Base-by-base conservation (phyloP, 2,797 vertebrate genomes). In the Sebastes goodei region DNA sequence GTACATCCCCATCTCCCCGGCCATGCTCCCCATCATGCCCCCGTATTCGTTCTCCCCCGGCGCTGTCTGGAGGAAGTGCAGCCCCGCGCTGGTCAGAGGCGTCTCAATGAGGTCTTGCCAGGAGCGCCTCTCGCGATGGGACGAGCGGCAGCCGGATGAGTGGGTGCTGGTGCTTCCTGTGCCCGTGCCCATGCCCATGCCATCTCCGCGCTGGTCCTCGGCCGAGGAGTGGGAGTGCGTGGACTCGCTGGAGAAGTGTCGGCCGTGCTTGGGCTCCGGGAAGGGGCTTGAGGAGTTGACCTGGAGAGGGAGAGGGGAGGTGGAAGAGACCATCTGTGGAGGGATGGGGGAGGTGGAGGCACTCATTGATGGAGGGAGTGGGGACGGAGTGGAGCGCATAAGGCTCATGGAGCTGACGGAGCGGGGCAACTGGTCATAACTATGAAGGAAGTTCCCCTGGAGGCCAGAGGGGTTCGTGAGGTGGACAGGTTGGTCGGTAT, bases 21-120 rank as follows among this genome's bases (percentile, higher is more conserved):
- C 85, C 93, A 94, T 93, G 83, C 90, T 87, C 38, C 92, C 92
- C 92, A 94, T 93, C 3, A 89, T 70, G 65, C 92, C 91, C 6
- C 92, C 91, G 6, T 94, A 94, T 4, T 97, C 97, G 0, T 89
- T 84, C 4, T 98, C 97, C 0, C 90, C 94, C 0, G 96, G 96
- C 1, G 95, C 94, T 1, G 97, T 97, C 94, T 98, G 97, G 35
- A 98, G 96, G 88, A 98, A 96, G 83, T 98, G 97, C 70, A 98
- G 96, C 57, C 97, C 97, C 0, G 97, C 96, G 66, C 97, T 97
- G 90, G 97, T 98, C 35, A 98, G 68, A 0, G 97, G 97, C 2
- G 97, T 98, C 91, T 98, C 97, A 7, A 98, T 97, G 49, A 98
- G 96, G 84, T 97, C 97, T 93, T 97, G 96, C 97, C 97, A 98